These are phyloP conservation scores for Acrossocheilus fasciatus DNA, from an alignment of 2,797 vertebrate genomes.

Conservation along the genomic window DNA sequence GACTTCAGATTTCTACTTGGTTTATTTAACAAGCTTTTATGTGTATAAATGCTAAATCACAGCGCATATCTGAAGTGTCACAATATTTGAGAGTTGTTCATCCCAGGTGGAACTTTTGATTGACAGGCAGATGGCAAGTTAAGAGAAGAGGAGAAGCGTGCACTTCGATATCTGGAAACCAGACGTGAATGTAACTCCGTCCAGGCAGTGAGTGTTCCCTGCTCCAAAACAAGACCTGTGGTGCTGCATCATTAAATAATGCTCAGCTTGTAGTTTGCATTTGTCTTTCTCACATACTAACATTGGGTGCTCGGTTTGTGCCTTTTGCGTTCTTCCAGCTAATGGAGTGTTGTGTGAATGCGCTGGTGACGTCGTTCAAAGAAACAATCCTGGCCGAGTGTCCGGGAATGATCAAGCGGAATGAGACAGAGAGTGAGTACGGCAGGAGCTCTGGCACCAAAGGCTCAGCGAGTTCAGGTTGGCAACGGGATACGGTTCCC, in stretches of 20 bases:
- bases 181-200: conserved; percentile 98
- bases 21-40: neutral
- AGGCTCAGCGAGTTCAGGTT: conserved; percentile 76
- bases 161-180: conserved; percentile 95
- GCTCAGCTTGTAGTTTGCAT: neutral
- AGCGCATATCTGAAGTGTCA: neutral
- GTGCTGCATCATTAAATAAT: neutral
- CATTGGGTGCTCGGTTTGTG: neutral
- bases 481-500: conserved; percentile 65
- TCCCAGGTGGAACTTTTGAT: conserved; percentile 13
- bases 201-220: conserved; percentile 87
- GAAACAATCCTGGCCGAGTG: conserved; percentile 97
- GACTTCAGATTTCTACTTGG: neutral
- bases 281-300: neutral
- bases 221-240: neutral
- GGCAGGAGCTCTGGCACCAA: conserved; percentile 69
- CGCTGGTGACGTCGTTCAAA: conserved; percentile 95
- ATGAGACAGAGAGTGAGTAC: conserved; percentile 98
- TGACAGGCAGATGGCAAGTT: conserved; percentile 96
- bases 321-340: conserved; percentile 75
- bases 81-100: neutral
- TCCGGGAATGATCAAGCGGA: conserved; percentile 97
- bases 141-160: conserved; percentile 97
- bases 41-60: neutral
- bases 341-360: conserved; percentile 97